Conservation (phyloP, 2,888 invertebrate species). For the Melanotus villosus region DNA sequence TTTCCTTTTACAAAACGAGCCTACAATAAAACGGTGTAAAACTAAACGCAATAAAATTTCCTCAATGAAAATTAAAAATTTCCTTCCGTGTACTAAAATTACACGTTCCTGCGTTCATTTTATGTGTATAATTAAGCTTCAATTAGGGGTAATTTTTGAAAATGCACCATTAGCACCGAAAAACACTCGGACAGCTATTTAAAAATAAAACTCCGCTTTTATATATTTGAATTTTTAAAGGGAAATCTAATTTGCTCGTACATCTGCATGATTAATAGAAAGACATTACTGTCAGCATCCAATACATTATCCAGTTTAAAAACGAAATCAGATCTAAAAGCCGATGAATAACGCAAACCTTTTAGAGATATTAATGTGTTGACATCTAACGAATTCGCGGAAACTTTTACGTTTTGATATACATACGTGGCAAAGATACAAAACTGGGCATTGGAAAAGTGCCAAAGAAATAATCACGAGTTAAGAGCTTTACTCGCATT, state of each 20-base stretch:
- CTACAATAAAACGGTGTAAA: no score
- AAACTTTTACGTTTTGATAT: slow-evolving; percentile 42
- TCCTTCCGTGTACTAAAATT: no score
- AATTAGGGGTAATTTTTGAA: background rate
- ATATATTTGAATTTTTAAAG: slow-evolving; percentile 2
- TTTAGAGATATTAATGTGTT: slow-evolving; percentile 44
- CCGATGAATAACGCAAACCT: slow-evolving; percentile 42
- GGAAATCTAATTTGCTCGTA: slow-evolving; percentile 26
- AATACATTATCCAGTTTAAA: slow-evolving; percentile 28
- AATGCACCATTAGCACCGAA: background rate
- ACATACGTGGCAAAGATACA: slow-evolving; percentile 28
- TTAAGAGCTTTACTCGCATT: slow-evolving; percentile 25
- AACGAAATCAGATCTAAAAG: slow-evolving; percentile 37
- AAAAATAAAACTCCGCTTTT: background rate
- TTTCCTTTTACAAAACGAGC: no score
- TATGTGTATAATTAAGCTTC: background rate
- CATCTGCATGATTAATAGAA: slow-evolving; percentile 33
- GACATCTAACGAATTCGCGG: slow-evolving; percentile 37
- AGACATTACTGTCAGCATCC: slow-evolving; percentile 26
- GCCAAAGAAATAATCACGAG: slow-evolving; percentile 33
- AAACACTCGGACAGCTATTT: background rate
- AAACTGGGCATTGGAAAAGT: slow-evolving; percentile 33
- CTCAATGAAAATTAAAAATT: no score
- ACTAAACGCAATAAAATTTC: no score
- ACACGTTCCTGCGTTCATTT: no score